Conservation (phyloP, 2,888 invertebrate genomes). For the Caenorhabditis sp. region DNA sequence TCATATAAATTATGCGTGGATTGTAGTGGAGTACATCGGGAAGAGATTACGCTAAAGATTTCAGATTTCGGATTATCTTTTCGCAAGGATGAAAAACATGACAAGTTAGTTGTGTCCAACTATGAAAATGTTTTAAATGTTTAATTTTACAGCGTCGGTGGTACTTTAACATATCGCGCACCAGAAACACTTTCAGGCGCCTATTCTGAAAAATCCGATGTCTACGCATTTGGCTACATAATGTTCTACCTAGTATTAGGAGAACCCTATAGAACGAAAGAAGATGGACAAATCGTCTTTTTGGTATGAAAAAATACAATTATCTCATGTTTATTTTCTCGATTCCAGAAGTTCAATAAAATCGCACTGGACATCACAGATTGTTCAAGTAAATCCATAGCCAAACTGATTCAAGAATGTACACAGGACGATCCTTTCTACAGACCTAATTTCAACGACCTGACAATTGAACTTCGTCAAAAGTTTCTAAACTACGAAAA, state of each 20-base stretch:
- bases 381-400: neutral
- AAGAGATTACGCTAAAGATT: conserved; percentile 23
- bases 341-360: neutral
- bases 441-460: neutral
- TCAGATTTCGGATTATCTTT: conserved; percentile 25
- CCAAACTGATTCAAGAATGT: neutral
- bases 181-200: conserved; percentile 11
- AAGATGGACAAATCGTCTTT: conserved; percentile 5
- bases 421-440: neutral
- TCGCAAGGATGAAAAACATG: conserved; percentile 2
- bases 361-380: neutral
- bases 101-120: neutral
- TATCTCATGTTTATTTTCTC: too few relatives aligned
- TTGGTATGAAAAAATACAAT: neutral
- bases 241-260: conserved; percentile 23
- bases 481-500: neutral
- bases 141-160: conserved; percentile 2
- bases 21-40: conserved; percentile 1
- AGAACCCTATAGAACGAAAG: conserved; percentile 13
- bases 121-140: neutral
- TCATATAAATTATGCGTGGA: neutral
- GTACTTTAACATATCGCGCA: conserved; percentile 15
- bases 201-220: conserved; percentile 30
- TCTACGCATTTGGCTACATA: conserved; percentile 29
- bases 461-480: neutral